Evolutionary conservation across 1,140 invertebrate species (phyloP).

Genomic region (Dendroctonus ponderosae): DNA sequence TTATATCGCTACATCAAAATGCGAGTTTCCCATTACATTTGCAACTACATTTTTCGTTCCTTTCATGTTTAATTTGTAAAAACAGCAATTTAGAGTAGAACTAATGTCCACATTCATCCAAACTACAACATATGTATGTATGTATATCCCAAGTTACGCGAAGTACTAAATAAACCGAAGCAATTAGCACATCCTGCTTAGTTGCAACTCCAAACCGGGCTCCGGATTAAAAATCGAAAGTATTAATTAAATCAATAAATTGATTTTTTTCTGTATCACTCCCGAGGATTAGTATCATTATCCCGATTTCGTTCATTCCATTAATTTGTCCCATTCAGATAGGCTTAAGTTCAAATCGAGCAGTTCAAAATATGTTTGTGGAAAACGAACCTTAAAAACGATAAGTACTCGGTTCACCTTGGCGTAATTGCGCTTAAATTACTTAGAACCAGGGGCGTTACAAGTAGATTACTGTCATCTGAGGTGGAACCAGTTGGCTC

Average conservation of each 20-base stretch:
- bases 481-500: not conserved
- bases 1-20: too few relatives aligned
- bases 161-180: not conserved
- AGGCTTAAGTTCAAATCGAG: constrained; percentile 6
- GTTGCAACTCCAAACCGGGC: too few relatives aligned
- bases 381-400: constrained; percentile 28
- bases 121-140: too few relatives aligned
- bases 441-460: constrained; percentile 11
- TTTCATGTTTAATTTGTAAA: too few relatives aligned
- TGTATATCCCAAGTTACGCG: too few relatives aligned
- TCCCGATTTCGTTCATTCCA: constrained; percentile 23
- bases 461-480: not conserved
- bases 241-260: constrained; percentile 19
- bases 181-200: constrained; percentile 20
- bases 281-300: constrained; percentile 2
- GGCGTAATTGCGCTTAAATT: constrained; percentile 28
- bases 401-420: constrained; percentile 31
- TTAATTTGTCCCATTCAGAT: constrained; percentile 15
- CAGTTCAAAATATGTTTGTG: constrained; percentile 27
- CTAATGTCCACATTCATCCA: too few relatives aligned
- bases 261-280: constrained; percentile 14
- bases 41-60: too few relatives aligned
- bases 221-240: constrained; percentile 8
- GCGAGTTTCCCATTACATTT: too few relatives aligned
- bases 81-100: too few relatives aligned